Percentiles rank a stretch among this genome's conserved stretches.
These are phyloP conservation scores for Archips xylosteana DNA, from an alignment of 2,888 invertebrate species.

Conservation along the genomic window DNA sequence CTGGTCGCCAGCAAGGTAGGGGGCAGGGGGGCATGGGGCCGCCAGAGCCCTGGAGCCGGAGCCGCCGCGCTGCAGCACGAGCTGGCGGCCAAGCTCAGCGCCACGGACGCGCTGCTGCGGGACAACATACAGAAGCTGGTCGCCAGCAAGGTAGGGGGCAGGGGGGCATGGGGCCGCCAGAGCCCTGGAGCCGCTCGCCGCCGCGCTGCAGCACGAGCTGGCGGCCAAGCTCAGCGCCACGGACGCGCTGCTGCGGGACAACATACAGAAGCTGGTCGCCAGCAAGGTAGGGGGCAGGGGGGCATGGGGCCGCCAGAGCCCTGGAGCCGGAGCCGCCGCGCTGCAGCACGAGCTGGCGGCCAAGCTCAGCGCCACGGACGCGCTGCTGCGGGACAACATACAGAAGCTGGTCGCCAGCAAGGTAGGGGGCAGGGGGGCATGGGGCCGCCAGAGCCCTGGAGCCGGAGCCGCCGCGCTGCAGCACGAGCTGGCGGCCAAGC, in stretches of 20 bases:
- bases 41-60: slow-evolving; percentile 90
- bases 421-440: slow-evolving; percentile 74
- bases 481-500: slow-evolving; percentile 89
- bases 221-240: slow-evolving; percentile 89
- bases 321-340: slow-evolving; percentile 91
- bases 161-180: slow-evolving; percentile 83
- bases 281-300: slow-evolving; percentile 87
- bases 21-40: slow-evolving; percentile 73
- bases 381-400: slow-evolving; percentile 91
- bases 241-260: slow-evolving; percentile 91
- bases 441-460: slow-evolving; percentile 89
- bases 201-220: slow-evolving; percentile 90
- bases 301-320: slow-evolving; percentile 86
- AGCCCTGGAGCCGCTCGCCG: slow-evolving; percentile 90
- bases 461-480: slow-evolving; percentile 91
- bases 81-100: slow-evolving; percentile 89
- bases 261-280: slow-evolving; percentile 91
- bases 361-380: slow-evolving; percentile 90
- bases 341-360: slow-evolving; percentile 90
- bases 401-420: slow-evolving; percentile 92
- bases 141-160: slow-evolving; percentile 88
- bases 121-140: slow-evolving; percentile 93
- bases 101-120: slow-evolving; percentile 90
- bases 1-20: slow-evolving; percentile 91
- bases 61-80: slow-evolving; percentile 91